phyloP scores from a whole-genome alignment of 2,113 vertebrate genomes.

The Zootoca vivipara region DNA sequence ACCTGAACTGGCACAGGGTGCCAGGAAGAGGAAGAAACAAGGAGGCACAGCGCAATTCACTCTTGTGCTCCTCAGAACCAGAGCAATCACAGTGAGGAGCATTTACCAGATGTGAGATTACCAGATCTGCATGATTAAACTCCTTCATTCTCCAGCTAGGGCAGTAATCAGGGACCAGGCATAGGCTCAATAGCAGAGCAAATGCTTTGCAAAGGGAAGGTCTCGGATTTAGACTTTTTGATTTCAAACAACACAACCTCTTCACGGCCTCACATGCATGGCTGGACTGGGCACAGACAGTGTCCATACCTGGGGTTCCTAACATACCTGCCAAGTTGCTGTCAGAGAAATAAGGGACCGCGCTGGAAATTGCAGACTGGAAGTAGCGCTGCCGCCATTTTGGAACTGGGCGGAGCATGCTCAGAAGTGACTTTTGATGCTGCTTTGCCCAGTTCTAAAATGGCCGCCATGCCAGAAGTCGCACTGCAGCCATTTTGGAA shows the following conservation, averaged over 20 bases:
- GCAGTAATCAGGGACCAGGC: neutral
- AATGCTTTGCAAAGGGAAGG: neutral
- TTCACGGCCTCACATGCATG: neutral
- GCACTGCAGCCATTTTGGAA: too few species aligned
- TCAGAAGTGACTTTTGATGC: too few species aligned
- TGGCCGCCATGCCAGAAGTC: too few species aligned
- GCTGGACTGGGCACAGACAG: neutral
- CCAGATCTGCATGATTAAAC: constrained; percentile 51
- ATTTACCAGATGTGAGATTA: constrained; percentile 47
- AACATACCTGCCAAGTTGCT: too few species aligned
- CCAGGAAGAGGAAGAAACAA: constrained; percentile 21
- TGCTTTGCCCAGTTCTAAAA: too few species aligned
- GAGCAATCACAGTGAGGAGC: constrained; percentile 2
- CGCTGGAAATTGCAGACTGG: too few species aligned
- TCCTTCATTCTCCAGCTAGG: constrained; percentile 58
- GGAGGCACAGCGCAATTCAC: constrained; percentile 36
- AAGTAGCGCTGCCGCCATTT: too few species aligned
- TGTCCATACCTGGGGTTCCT: neutral
- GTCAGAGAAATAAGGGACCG: too few species aligned
- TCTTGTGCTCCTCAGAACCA: constrained; percentile 29
- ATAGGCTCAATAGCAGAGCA: neutral
- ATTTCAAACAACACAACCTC: neutral
- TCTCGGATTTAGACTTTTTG: neutral
- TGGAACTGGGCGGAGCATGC: too few species aligned
- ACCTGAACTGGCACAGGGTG: constrained; percentile 16